phyloP scores from a whole-genome alignment of 2,888 invertebrate species.

The Tetanocera ferruginea region DNA sequence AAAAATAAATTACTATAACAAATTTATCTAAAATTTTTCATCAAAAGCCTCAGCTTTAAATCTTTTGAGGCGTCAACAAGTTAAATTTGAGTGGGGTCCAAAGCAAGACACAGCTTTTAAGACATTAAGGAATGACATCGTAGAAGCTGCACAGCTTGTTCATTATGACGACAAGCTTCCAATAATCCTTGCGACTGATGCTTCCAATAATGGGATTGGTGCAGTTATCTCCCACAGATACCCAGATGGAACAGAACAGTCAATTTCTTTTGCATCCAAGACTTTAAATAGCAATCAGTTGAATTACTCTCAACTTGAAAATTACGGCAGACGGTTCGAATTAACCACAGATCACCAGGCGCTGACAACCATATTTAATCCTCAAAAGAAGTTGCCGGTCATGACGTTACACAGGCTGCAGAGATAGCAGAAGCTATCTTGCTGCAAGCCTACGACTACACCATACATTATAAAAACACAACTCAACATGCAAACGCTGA shows the following conservation, averaged over 20 bases:
- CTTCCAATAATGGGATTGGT: slow-evolving; percentile 40
- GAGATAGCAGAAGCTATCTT: no score
- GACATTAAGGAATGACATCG: no score
- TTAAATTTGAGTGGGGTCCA: slow-evolving; percentile 1
- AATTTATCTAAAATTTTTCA: slow-evolving; percentile 44
- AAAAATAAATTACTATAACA: slow-evolving; percentile 44
- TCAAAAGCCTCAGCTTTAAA: slow-evolving; percentile 42
- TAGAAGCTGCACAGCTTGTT: no score
- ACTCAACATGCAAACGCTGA: no score
- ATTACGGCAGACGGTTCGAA: slow-evolving; percentile 38
- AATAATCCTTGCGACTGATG: slow-evolving; percentile 42
- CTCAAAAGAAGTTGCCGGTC: no score
- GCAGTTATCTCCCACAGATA: slow-evolving; percentile 41
- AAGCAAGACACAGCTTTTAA: no score
- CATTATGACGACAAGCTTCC: no score
- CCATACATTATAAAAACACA: no score
- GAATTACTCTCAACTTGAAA: slow-evolving; percentile 40
- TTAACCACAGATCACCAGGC: slow-evolving; percentile 43
- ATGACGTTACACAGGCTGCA: no score
- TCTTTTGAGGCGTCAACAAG: slow-evolving; percentile 16
- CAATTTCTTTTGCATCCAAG: slow-evolving; percentile 44
- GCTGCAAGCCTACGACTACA: no score
- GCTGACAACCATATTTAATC: no score
- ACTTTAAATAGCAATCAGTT: slow-evolving; percentile 40
- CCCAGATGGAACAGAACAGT: slow-evolving; percentile 38